Conservation (phyloP, 1,140 invertebrate genomes). For the Pollicipes pollicipes region DNA sequence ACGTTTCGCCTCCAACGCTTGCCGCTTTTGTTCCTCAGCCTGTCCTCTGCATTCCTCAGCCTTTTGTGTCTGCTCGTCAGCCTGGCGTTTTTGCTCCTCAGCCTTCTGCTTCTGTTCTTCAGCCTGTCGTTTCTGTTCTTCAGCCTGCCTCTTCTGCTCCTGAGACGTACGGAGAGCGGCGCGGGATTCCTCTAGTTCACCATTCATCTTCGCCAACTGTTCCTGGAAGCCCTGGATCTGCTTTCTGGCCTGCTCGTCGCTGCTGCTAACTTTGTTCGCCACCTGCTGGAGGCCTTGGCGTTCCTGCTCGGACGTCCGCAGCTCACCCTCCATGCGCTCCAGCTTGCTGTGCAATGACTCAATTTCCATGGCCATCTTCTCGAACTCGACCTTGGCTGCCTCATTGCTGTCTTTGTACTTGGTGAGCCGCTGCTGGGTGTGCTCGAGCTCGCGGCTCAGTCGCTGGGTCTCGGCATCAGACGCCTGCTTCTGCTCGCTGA, state of each 20-base stretch:
- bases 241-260: conserved; percentile 9
- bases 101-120: conserved; percentile 33
- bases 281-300: conserved; percentile 26
- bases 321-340: conserved; percentile 36
- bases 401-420: conserved; percentile 63
- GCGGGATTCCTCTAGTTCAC: not conserved
- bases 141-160: too few species aligned
- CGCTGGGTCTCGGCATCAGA: conserved; percentile 66
- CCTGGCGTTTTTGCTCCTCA: conserved; percentile 49
- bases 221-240: not conserved
- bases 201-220: not conserved
- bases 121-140: conserved; percentile 8
- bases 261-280: not conserved
- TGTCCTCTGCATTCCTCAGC: conserved; percentile 17
- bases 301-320: conserved; percentile 25
- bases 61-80: conserved; percentile 26
- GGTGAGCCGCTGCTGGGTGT: conserved; percentile 55
- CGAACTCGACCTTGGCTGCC: conserved; percentile 57
- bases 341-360: conserved; percentile 52
- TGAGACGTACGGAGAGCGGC: not conserved
- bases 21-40: not conserved
- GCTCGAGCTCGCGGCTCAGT: conserved; percentile 67
- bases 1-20: not conserved
- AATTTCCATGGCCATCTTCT: conserved; percentile 57
- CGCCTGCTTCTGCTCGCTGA: conserved; percentile 27